Percentiles rank a stretch among this genome's conserved stretches.
These are phyloP conservation scores for Sinocyclocheilus maitianheensis DNA, from an alignment of 2,113 vertebrate species.

Conservation along the genomic window DNA sequence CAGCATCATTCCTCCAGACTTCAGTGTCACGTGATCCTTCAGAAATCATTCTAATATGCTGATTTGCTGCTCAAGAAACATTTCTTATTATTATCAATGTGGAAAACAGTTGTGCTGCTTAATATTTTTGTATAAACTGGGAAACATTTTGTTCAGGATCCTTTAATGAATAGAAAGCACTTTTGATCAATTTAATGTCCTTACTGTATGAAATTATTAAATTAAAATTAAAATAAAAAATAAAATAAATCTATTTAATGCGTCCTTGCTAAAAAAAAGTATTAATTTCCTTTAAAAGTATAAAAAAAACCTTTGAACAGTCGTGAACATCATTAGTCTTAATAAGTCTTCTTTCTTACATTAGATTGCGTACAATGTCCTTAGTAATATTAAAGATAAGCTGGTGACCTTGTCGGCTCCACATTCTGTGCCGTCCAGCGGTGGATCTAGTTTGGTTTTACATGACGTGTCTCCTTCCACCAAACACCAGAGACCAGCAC, in stretches of 20 bases:
- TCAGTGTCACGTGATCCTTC: not conserved
- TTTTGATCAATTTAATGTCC: not conserved
- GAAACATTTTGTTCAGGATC: not conserved
- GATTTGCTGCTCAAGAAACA: not conserved
- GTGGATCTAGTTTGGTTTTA: constrained; percentile 97
- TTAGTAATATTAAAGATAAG: no score
- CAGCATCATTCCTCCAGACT: not conserved
- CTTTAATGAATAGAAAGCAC: not conserved
- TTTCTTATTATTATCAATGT: not conserved
- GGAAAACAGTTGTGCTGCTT: not conserved
- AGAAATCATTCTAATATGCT: not conserved
- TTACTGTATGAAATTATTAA: not conserved
- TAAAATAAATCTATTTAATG: no score
- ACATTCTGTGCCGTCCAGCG: constrained; percentile 95
- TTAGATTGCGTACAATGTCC: no score
- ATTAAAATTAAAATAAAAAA: no score
- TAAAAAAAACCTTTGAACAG: not conserved
- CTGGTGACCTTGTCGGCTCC: constrained; percentile 91
- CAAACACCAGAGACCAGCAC: constrained; percentile 94
- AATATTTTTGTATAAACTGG: not conserved
- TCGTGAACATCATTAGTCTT: not conserved
- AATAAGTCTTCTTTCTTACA: no score
- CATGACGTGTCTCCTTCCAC: constrained; percentile 92
- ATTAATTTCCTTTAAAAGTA: no score
- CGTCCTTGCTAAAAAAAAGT: no score